Base-by-base conservation (phyloP, 2,888 invertebrate species). In the Parnassius orleans region DNA sequence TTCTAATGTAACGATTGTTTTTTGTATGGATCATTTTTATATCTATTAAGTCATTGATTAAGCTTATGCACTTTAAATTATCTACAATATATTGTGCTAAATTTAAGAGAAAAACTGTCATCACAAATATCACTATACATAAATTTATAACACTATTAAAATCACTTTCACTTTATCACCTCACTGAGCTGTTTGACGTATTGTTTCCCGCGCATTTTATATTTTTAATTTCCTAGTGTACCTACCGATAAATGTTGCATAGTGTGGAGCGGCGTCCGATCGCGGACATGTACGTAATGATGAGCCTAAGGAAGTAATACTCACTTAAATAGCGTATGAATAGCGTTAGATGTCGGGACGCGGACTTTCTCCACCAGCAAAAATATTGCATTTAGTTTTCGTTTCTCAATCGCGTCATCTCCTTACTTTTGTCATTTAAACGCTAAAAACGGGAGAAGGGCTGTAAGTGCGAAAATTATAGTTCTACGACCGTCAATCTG, bases 221-320 rank as follows among this genome's bases (percentile, higher is more conserved):
- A 75, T 71, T 76, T 60, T 68, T 72, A 73, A 68, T 64, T 67
- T 58, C 60, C 52, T 69, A 71, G 63, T 68, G 68, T 86, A 90
- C 91, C 88, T 87, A 91, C 91, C 91, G 87, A 85, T 84, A 86
- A 79, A 76, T 83, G 87, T 84, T 85, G 87, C 91, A 91, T 91
- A 80, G 81, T 90, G 86, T 73, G 73, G 78, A 77, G 78, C 81
- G 79, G 75, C 78, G 80, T 77, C 81, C 82, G 79, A 77, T 82
- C 77, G 82, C 82, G 77, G 79, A 76, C 82, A 82, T 77, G 77
- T 77, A 83, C 81, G 85, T 84, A 85, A 81, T 90, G 83, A 78
- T 83, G 71, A 65, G 78, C 72, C 75, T 73, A 74, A 82, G 86
- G 86, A 85, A 87, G 80, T 81, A 72, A 68, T 77, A 79, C 80